Percentiles rank a stretch among this genome's conserved stretches.
Conservation (phyloP, 2,888 invertebrate genomes). For the Hypselothyrea guttata region DNA sequence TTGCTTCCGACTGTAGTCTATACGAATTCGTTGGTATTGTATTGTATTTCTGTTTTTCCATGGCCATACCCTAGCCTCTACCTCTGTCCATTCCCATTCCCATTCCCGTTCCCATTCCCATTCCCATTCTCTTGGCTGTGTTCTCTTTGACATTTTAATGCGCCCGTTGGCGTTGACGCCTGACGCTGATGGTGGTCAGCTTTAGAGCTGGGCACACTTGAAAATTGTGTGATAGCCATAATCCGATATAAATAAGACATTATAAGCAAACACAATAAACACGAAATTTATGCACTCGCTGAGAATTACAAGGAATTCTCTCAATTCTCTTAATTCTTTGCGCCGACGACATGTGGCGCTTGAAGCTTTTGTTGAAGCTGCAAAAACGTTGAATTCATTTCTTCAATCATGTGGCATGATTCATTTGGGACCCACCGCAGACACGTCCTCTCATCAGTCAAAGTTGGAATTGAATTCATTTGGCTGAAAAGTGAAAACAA, state of each 20-base stretch:
- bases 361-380: conserved; percentile 15
- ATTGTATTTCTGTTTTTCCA: conserved; percentile 18
- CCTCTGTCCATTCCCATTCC: neutral
- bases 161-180: conserved; percentile 73
- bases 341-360: conserved; percentile 74
- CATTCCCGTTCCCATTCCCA: conserved; percentile 9
- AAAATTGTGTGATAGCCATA: conserved; percentile 75
- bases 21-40: conserved; percentile 59
- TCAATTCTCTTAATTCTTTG: conserved; percentile 56
- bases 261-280: conserved; percentile 57
- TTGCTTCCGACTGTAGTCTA: too few species aligned
- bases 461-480: conserved; percentile 15
- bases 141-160: conserved; percentile 73
- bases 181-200: conserved; percentile 69
- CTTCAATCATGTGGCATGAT: conserved; percentile 24
- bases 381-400: neutral
- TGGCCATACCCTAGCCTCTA: neutral
- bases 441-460: conserved; percentile 61
- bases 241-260: conserved; percentile 76
- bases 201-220: conserved; percentile 55
- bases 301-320: conserved; percentile 64
- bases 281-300: conserved; percentile 44
- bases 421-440: conserved; percentile 57
- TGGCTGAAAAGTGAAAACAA: conserved; percentile 63
- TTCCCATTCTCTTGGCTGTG: conserved; percentile 14